A percentile compares a stretch with the other conserved stretches of the same genome.
Evolutionary conservation across 2,797 vertebrate genomes (phyloP).

Genomic region (Kryptolebias ocellatus): DNA sequence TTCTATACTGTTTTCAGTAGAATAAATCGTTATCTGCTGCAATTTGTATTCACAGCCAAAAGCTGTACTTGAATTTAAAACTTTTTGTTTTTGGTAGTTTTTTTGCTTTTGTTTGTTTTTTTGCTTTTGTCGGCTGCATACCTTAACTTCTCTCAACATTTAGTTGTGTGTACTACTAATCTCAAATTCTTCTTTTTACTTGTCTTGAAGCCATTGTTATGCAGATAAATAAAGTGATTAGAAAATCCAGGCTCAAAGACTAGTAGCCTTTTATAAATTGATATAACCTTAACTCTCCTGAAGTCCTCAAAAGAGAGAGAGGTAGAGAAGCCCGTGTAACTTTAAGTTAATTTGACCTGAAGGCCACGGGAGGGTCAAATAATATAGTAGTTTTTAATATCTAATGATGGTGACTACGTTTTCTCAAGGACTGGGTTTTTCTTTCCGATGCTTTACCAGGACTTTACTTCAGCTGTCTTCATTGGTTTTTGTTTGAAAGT

Average conservation of each 20-base stretch:
- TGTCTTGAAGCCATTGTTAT: no score
- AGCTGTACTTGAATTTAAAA: not conserved
- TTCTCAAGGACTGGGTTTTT: not conserved
- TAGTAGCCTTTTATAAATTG: no score
- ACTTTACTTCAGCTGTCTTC: not conserved
- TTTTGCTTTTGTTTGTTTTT: not conserved
- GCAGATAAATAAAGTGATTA: no score
- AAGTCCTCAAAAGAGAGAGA: no score
- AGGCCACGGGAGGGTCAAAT: no score
- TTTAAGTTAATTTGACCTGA: no score
- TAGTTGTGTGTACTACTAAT: not conserved
- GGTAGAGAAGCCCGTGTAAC: no score
- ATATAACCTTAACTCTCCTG: no score
- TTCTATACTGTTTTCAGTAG: not conserved
- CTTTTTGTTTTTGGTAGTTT: not conserved
- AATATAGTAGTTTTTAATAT: no score
- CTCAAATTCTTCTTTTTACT: no score
- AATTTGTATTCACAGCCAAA: not conserved
- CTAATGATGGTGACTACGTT: no score
- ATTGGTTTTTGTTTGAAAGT: not conserved
- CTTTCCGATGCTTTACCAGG: not conserved
- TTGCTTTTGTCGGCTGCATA: not conserved
- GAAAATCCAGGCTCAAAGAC: no score
- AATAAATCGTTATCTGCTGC: not conserved
- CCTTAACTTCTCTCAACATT: not conserved